Conservation (phyloP, 2,888 invertebrate species). For the Stenoptilia bipunctidactyla region DNA sequence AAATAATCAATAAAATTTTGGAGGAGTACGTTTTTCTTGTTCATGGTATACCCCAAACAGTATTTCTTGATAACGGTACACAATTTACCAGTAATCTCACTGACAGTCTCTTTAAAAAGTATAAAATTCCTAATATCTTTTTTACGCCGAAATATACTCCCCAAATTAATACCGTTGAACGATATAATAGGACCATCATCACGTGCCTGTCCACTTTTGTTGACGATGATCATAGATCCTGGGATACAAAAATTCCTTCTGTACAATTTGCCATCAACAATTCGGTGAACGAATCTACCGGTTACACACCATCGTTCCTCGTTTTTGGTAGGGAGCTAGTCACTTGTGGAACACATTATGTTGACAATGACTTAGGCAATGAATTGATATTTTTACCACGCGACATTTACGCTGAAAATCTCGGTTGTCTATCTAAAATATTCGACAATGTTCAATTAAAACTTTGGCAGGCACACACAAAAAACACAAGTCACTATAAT, state of each 20-base stretch:
- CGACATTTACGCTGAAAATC: not conserved
- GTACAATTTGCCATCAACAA: not conserved
- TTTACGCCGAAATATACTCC: conserved; percentile 1
- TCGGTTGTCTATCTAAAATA: not conserved
- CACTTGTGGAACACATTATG: not conserved
- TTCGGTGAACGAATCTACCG: not conserved
- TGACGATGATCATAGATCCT: conserved; percentile 9
- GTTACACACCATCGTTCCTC: not conserved
- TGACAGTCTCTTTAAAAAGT: conserved; percentile 11
- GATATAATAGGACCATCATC: conserved; percentile 11
- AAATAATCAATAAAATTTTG: conserved; percentile 5
- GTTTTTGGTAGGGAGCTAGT: not conserved
- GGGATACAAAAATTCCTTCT: conserved; percentile 5
- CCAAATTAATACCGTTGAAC: conserved; percentile 11
- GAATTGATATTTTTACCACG: not conserved
- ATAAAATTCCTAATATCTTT: conserved; percentile 6
- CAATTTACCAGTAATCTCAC: conserved; percentile 16
- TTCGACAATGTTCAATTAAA: not conserved
- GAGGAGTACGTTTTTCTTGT: conserved; percentile 20
- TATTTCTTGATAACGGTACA: conserved; percentile 19
- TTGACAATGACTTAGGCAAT: not conserved
- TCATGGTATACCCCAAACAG: conserved; percentile 20
- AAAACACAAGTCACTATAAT: not conserved
- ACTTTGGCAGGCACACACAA: not conserved
- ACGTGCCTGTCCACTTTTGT: conserved; percentile 8